A percentile compares a stretch with the other conserved stretches of the same genome.
These are phyloP conservation scores for Hydropotes inermis DNA, from an alignment of 2,113 vertebrate species.

Conservation along the genomic window DNA sequence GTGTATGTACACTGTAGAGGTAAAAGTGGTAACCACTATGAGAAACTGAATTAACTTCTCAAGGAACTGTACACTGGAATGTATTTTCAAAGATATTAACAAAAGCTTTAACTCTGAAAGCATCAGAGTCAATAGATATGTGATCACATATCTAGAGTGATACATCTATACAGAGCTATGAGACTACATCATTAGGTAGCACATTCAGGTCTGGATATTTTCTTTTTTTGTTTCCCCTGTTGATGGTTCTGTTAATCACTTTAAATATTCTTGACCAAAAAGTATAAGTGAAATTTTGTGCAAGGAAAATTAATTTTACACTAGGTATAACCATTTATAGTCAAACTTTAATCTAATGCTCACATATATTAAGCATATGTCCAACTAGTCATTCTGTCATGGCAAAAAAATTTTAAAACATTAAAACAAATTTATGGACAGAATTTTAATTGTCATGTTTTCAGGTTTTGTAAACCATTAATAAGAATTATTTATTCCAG, in stretches of 20 bases:
- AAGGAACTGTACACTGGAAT: not conserved
- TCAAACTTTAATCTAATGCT: not conserved
- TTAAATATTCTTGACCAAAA: not conserved
- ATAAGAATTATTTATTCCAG: not conserved
- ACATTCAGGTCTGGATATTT: not conserved
- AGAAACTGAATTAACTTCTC: not conserved
- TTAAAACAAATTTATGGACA: not conserved
- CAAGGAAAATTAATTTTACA: not conserved
- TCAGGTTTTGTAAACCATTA: not conserved
- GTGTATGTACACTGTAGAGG: not conserved
- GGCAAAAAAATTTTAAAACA: not conserved
- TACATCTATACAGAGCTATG: not conserved
- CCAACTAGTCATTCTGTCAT: not conserved
- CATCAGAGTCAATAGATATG: not conserved
- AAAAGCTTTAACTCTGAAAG: not conserved
- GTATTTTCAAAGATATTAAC: not conserved
- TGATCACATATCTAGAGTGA: not conserved
- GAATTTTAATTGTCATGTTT: not conserved
- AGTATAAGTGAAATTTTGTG: not conserved
- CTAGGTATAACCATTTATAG: not conserved
- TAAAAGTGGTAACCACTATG: not conserved
- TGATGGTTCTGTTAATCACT: not conserved
- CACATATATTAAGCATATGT: not conserved
- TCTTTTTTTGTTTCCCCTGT: no score
- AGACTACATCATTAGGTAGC: not conserved